Percentiles rank a stretch among this genome's conserved stretches.
Conservation (phyloP, 2,113 vertebrate genomes). For the Zosterops lateralis region DNA sequence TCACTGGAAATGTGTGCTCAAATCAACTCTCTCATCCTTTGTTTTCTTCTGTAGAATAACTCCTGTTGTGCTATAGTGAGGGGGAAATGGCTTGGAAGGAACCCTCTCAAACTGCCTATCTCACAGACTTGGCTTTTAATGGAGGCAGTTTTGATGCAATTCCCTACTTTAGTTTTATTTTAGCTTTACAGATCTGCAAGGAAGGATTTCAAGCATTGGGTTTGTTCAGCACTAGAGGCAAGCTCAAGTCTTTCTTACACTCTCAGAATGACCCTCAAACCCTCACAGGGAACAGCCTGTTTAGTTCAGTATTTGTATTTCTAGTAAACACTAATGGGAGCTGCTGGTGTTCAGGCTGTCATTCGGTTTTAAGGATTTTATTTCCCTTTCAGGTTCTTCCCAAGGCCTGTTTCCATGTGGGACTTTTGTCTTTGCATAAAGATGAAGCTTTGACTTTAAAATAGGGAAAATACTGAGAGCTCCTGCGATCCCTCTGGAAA, state of each 20-base stretch:
- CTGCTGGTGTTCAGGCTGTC: neutral
- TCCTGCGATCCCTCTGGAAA: neutral
- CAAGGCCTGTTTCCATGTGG: neutral
- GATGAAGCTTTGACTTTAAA: conserved; percentile 2
- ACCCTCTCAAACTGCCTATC: neutral
- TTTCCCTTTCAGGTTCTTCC: neutral
- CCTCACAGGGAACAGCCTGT: neutral
- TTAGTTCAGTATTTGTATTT: neutral
- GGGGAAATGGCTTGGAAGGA: neutral
- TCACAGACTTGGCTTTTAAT: neutral
- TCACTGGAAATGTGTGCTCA: neutral
- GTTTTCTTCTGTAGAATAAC: neutral
- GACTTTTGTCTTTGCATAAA: neutral
- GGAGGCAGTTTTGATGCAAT: neutral
- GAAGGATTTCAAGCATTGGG: neutral
- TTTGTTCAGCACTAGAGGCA: neutral
- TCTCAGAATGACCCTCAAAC: neutral
- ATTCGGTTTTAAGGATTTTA: neutral
- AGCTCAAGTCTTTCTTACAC: neutral
- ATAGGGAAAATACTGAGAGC: neutral
- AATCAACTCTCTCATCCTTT: neutral
- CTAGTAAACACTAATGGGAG: neutral
- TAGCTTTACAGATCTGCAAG: neutral
- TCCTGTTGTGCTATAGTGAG: neutral
- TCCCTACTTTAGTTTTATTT: neutral